A percentile compares a stretch with the other conserved stretches of the same genome.
Conservation (phyloP, 2,888 invertebrate species). For the Aphidoletes aphidimyza region DNA sequence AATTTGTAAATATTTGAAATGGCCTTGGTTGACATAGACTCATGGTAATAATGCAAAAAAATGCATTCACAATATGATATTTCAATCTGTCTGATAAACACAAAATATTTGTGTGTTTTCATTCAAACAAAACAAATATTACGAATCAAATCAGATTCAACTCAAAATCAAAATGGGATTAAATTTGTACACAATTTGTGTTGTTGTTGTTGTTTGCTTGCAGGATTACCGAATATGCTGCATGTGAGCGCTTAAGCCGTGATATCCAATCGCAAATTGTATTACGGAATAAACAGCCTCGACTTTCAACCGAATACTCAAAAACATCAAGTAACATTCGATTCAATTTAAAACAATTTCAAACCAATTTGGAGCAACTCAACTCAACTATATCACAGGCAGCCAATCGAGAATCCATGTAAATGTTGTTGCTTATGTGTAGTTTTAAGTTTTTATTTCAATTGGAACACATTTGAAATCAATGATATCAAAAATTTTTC, state of each 20-base stretch:
- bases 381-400: constrained; percentile 70
- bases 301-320: constrained; percentile 70
- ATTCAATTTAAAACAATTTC: constrained; percentile 72
- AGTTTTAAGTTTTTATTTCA: not conserved
- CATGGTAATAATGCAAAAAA: constrained; percentile 61
- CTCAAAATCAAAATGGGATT: not conserved
- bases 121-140: not conserved
- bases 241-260: constrained; percentile 73
- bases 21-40: constrained; percentile 66
- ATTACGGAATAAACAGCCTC: constrained; percentile 68
- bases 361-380: constrained; percentile 71
- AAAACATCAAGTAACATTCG: constrained; percentile 72
- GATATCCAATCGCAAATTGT: constrained; percentile 73
- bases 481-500: not conserved
- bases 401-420: constrained; percentile 62
- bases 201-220: too few species aligned
- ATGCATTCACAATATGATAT: not conserved
- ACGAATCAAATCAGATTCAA: too few species aligned
- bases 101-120: not conserved
- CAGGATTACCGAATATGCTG: constrained; percentile 75
- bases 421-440: constrained; percentile 61
- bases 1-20: constrained; percentile 60
- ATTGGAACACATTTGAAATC: not conserved
- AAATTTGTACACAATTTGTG: not conserved
- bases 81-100: not conserved